These are phyloP conservation scores for Eubucco bourcierii DNA, from an alignment of 2,113 vertebrate species.

Conservation along the genomic window DNA sequence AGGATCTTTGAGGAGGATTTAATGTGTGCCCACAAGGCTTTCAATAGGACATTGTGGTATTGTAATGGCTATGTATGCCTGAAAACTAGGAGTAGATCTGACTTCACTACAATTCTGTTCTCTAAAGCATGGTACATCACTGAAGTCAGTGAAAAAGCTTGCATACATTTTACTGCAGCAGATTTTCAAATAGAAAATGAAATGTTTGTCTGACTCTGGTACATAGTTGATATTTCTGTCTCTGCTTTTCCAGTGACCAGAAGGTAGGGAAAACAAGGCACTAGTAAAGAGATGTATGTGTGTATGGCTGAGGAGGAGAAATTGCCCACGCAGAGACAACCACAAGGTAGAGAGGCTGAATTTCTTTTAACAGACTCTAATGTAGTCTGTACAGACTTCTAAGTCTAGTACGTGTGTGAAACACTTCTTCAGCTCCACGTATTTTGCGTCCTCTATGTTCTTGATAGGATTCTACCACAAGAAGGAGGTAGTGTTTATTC, in stretches of 20 bases:
- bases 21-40: neutral
- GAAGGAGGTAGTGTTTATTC: neutral
- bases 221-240: neutral
- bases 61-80: neutral
- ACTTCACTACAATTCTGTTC: neutral
- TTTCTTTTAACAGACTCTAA: neutral
- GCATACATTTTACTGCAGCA: neutral
- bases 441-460: neutral
- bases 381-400: neutral
- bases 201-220: neutral
- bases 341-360: neutral
- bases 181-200: neutral
- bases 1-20: constrained; percentile 1
- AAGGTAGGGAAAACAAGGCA: neutral
- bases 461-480: neutral
- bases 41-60: neutral
- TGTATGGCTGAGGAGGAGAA: neutral
- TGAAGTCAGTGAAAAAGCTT: neutral
- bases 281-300: neutral
- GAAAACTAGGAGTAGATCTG: neutral
- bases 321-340: neutral
- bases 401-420: neutral
- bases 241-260: neutral
- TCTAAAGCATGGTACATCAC: neutral
- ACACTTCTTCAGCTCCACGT: neutral